These are phyloP conservation scores for Harpegnathos saltator DNA, from an alignment of 1,140 invertebrate genomes.

Conservation along the genomic window DNA sequence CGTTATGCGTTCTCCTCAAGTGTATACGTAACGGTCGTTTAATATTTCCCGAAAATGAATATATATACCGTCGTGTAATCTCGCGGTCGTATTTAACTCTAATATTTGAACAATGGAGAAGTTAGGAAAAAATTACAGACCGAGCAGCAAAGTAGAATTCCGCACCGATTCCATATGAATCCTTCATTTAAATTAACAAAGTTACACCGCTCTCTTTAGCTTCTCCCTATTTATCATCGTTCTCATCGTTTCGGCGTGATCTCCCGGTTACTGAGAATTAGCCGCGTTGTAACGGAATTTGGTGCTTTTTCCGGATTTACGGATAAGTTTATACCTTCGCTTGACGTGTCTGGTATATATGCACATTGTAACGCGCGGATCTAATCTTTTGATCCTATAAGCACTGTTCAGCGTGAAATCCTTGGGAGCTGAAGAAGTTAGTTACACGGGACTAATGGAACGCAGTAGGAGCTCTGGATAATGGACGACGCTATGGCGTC, in stretches of 20 bases:
- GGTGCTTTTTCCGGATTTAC: constrained; percentile 1
- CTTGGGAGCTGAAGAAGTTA: constrained; percentile 61
- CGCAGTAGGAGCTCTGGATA: constrained; percentile 58
- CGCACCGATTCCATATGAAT: too few relatives aligned
- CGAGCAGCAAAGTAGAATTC: too few relatives aligned
- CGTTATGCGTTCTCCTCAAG: too few relatives aligned
- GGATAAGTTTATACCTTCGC: constrained; percentile 45
- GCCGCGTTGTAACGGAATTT: too few relatives aligned
- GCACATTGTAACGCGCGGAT: constrained; percentile 46
- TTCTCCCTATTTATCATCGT: background rate
- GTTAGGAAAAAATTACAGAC: too few relatives aligned
- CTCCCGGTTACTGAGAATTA: too few relatives aligned
- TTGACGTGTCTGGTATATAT: constrained; percentile 1
- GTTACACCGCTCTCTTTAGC: background rate
- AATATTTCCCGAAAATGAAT: constrained; percentile 12
- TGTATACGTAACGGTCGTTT: background rate
- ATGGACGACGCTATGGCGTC: constrained; percentile 53
- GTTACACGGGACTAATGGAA: constrained; percentile 60
- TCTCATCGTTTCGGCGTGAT: constrained; percentile 5
- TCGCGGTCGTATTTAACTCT: too few relatives aligned
- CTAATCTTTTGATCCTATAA: constrained; percentile 63
- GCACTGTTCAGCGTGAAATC: constrained; percentile 59
- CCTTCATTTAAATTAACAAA: too few relatives aligned
- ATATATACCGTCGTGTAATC: too few relatives aligned
- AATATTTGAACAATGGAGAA: too few relatives aligned